Evolutionary conservation across 2,797 vertebrate genomes (phyloP).

Genomic region (Psittacula derbiana): DNA sequence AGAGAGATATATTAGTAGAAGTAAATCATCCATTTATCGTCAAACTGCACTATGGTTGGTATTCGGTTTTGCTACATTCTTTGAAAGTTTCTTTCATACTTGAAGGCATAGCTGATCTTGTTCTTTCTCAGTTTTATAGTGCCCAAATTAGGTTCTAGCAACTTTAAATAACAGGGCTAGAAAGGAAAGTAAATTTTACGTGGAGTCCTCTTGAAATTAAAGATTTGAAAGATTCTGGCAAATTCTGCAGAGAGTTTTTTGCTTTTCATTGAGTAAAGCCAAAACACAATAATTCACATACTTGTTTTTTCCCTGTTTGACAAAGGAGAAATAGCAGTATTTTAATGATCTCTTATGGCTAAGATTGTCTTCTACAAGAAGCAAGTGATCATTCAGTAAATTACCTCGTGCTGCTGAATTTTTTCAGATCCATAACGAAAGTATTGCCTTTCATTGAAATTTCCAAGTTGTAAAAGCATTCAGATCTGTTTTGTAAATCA

Average conservation of each 20-base stretch:
- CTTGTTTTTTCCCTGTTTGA: neutral
- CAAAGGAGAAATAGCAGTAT: neutral
- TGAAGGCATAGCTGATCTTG: neutral
- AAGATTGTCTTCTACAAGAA: neutral
- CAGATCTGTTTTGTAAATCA: neutral
- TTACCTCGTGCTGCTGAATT: neutral
- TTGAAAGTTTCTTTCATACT: neutral
- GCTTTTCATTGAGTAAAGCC: neutral
- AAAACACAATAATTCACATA: neutral
- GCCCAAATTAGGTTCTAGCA: neutral
- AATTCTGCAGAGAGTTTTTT: neutral
- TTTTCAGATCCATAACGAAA: neutral
- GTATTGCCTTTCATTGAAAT: neutral
- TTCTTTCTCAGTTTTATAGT: neutral
- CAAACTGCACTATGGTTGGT: slow-evolving; percentile 98
- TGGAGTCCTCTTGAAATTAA: neutral
- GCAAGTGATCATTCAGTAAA: neutral
- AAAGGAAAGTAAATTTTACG: neutral
- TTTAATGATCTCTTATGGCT: neutral
- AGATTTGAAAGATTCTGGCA: neutral
- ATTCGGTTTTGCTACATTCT: neutral
- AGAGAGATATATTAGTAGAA: slow-evolving; percentile 97
- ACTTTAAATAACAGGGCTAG: neutral
- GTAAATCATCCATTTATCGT: slow-evolving; percentile 99
- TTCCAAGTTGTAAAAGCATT: neutral